Evolutionary conservation across 2,113 vertebrate species (phyloP), one percentile per base, ranked within the genome.

Genomic region (Acanthochromis polyacanthus): DNA sequence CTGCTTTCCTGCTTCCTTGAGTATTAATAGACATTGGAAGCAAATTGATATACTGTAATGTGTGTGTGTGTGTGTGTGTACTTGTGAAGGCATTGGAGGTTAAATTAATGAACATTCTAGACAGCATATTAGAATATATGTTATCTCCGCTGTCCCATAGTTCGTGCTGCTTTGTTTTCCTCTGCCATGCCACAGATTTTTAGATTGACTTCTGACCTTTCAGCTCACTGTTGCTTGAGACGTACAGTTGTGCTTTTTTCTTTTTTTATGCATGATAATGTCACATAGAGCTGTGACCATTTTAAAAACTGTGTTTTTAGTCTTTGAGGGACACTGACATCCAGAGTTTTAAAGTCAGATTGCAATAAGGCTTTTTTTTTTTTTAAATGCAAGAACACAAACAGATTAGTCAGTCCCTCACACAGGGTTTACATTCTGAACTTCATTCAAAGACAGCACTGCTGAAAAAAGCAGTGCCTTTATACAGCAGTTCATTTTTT

Each of bases 181-280:
- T 48, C 25, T 46, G 40, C 22, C 55, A 15, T 5, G 43, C 15
- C 10, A 15, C 6, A 40, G 8, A 25, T 43, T 63, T 63, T 51
- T 43, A 57, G 10, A 61, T 36, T 59, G 15, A 77, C 43, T 50
- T 50, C n/a, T 70, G 28, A 56, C 16, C 52, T 53, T 19, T 67
- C 2, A 36, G 22, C 36, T 19, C 50, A 8, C n/a, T 60, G 46
- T 22, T 46, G 19, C 11, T 28, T 10, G 5, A 11, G 8, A 50
- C 12, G 1, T 10, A 19, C 19, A 14, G n/a, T 67, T 38, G 15
- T 12, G 5, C 25, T 5, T 40, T 32, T 36, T 14, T 4, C 38
- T 20, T 19, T 16, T 55, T 10, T 25, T 32, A 43, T 43, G 60
- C 20, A 23, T 48, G 45, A 17, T 23, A 32, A 36, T 52, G 50